Percentiles rank a stretch among this genome's conserved stretches.
Evolutionary conservation across 2,113 vertebrate genomes (phyloP).

Genomic region (Haemorhous mexicanus): DNA sequence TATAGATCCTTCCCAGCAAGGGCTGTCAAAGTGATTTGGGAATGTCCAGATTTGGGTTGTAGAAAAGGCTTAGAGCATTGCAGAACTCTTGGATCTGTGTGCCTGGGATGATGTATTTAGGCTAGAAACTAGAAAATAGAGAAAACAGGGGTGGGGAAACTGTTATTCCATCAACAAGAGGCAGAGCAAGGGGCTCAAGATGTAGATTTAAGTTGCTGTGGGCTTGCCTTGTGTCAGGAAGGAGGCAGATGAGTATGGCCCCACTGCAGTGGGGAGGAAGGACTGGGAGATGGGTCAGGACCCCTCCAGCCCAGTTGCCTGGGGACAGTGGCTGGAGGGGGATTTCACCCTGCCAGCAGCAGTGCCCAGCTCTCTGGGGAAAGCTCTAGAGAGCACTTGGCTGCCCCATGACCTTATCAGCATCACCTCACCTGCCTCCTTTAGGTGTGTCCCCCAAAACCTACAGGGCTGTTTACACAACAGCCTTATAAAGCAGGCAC

Average conservation of each 20-base stretch:
- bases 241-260: neutral
- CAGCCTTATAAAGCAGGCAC: neutral
- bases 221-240: neutral
- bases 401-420: neutral
- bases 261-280: rapidly evolving
- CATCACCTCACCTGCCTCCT: neutral
- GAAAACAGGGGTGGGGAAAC: neutral
- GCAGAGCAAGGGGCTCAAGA: neutral
- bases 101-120: rapidly evolving
- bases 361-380: neutral
- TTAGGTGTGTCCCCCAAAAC: neutral
- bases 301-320: rapidly evolving
- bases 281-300: neutral
- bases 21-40: neutral
- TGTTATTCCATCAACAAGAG: neutral
- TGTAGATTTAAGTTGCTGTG: neutral
- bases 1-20: neutral
- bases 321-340: neutral
- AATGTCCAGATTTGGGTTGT: rapidly evolving
- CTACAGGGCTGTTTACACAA: neutral
- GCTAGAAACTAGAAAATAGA: neutral
- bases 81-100: neutral
- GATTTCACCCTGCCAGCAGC: neutral
- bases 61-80: neutral
- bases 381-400: neutral